A percentile compares a stretch with the other conserved stretches of the same genome.
phyloP scores from a whole-genome alignment of 2,888 invertebrate species.

The Brenthis hecate region DNA sequence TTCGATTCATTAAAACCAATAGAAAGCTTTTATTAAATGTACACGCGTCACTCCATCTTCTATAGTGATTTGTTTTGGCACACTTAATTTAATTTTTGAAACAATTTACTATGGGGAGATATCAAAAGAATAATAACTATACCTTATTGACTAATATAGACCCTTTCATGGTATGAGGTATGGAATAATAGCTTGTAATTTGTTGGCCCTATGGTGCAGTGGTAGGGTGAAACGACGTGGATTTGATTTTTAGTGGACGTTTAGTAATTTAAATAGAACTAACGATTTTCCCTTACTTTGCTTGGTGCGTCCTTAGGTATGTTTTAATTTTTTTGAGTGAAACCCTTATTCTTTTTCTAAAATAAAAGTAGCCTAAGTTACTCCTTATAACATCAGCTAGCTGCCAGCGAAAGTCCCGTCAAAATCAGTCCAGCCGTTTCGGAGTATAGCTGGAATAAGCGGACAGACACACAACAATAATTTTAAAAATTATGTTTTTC shows the following conservation, averaged over 20 bases:
- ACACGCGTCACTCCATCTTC: constrained; percentile 19
- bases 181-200: constrained; percentile 16
- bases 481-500: too few species aligned
- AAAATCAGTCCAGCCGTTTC: too few species aligned
- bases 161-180: constrained; percentile 24
- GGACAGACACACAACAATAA: too few species aligned
- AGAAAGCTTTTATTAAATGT: constrained; percentile 10
- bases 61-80: constrained; percentile 51
- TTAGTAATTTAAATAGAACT: too few species aligned
- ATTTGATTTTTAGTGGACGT: background rate
- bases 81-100: constrained; percentile 44
- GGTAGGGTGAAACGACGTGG: background rate
- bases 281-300: too few species aligned
- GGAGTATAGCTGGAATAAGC: too few species aligned
- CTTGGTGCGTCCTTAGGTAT: background rate
- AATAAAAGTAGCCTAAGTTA: too few species aligned
- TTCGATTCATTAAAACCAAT: background rate
- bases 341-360: too few species aligned
- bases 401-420: too few species aligned
- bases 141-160: constrained; percentile 17
- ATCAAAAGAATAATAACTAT: constrained; percentile 27
- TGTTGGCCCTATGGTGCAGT: background rate
- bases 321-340: too few species aligned
- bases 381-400: too few species aligned
- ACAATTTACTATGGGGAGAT: constrained; percentile 29